phyloP scores from a whole-genome alignment of 2,113 vertebrate species.

The Taxidea taxus region DNA sequence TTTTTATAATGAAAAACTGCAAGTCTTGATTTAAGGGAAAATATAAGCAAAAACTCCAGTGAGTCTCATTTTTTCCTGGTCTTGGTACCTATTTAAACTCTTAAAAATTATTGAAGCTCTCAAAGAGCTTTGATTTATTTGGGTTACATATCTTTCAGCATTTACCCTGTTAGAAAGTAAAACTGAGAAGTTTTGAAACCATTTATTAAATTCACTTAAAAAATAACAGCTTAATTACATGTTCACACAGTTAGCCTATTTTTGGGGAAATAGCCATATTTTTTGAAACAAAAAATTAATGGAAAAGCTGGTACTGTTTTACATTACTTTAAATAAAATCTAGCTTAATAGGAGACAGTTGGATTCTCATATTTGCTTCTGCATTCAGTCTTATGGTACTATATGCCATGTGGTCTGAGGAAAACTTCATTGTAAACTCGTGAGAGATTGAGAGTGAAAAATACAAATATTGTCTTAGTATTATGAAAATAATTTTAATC shows the following conservation, averaged over 20 bases:
- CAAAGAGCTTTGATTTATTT: not conserved
- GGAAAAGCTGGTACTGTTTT: not conserved
- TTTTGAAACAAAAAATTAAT: not conserved
- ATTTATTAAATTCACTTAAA: constrained; percentile 21
- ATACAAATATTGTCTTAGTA: not conserved
- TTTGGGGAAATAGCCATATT: not conserved
- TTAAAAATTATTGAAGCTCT: not conserved
- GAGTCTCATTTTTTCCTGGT: constrained; percentile 23
- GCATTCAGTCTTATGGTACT: not conserved
- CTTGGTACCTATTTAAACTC: not conserved
- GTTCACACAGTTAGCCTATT: not conserved
- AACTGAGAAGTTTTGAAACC: not conserved
- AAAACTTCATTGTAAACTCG: not conserved
- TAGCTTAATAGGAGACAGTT: not conserved
- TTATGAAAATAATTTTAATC: constrained; percentile 26
- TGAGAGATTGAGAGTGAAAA: not conserved
- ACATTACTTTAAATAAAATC: not conserved
- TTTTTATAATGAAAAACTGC: constrained; percentile 16
- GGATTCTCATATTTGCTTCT: not conserved
- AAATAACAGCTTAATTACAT: not conserved
- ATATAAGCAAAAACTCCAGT: not conserved
- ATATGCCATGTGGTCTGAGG: not conserved
- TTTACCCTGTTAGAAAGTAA: constrained; percentile 19
- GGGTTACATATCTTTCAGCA: not conserved
- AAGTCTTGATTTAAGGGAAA: constrained; percentile 1